Evolutionary conservation across 2,113 vertebrate species (phyloP), one percentile per base, ranked within the genome.

Genomic region (Salvelinus fontinalis): DNA sequence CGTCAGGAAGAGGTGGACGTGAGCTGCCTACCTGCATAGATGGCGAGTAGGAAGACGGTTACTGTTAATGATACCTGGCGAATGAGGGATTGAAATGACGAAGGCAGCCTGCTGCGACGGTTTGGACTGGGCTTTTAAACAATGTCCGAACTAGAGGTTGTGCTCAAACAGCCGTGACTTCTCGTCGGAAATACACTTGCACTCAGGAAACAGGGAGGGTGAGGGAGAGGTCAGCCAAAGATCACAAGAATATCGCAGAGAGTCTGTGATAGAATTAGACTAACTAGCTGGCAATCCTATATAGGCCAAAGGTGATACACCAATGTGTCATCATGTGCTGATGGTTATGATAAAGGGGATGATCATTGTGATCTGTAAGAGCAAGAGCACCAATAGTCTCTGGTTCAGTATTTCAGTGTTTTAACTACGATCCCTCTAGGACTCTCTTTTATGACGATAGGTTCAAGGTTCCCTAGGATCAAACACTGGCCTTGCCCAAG

Each of bases 51-150:
- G n/a, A 62, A n/a, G n/a, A 54, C 73, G 34, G 39, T 27, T 67
- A 79, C 20, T 24, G 5, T 62, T 16, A 29, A 81, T 24, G 73
- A 82, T 75, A 82, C 76, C 54, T 59, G 51, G 39, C 83, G 79
- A 87, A 81, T 83, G 84, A 79, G 73, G 68, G 78, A 22, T 54
- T 22, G 8, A 44, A 70, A 68, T 81, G 84, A 77, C 13, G 27
- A 68, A 48, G 65, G 39, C 48, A 31, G 60, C 54, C 62, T 64
- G 75, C 76, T 66, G 9, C 67, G 70, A 76, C 49, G 27, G 65
- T 14, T 62, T 79, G 84, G 82, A 18, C 66, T 78, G 84, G 82
- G 84, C 87, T 85, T 85, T 85, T 85, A 79, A 79, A 73, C 79
- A 6, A 34, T 59, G 65, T 76, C 54, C n/a, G 66, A 75, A 75